A percentile compares a stretch with the other conserved stretches of the same genome.
Evolutionary conservation across 2,888 invertebrate species (phyloP).

Genomic region (Leptinotarsa haldemani): DNA sequence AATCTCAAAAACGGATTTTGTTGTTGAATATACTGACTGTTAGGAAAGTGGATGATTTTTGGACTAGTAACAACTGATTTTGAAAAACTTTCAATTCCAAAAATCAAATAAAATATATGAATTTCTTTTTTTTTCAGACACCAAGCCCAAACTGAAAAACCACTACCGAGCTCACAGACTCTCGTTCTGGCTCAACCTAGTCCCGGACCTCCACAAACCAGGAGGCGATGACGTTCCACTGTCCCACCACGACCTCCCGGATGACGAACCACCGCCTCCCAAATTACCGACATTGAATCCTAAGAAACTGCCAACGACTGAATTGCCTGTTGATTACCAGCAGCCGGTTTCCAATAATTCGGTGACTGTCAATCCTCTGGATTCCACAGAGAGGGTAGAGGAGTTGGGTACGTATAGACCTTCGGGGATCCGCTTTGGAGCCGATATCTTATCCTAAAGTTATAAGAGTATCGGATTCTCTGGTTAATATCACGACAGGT

Average conservation of each 20-base stretch:
- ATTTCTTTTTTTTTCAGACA: constrained; percentile 71
- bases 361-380: constrained; percentile 56
- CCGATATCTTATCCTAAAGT: too few species aligned
- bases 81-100: too few species aligned
- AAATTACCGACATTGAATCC: constrained; percentile 66
- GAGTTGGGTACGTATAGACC: constrained; percentile 59
- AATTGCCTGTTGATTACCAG: constrained; percentile 61
- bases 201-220: constrained; percentile 90
- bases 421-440: too few species aligned
- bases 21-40: too few species aligned
- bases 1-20: too few species aligned
- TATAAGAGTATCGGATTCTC: too few species aligned
- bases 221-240: constrained; percentile 88
- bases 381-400: constrained; percentile 66
- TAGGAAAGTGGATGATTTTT: too few species aligned
- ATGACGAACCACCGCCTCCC: constrained; percentile 70
- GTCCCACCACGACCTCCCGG: constrained; percentile 85
- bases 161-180: constrained; percentile 93
- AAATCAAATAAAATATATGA: too few species aligned
- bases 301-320: constrained; percentile 70
- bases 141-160: constrained; percentile 89
- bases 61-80: too few species aligned
- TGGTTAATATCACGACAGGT: too few species aligned
- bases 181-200: constrained; percentile 94
- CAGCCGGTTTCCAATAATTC: constrained; percentile 60